These are phyloP conservation scores for Linnaemya vulpina DNA, from an alignment of 2,888 invertebrate species.

Conservation along the genomic window DNA sequence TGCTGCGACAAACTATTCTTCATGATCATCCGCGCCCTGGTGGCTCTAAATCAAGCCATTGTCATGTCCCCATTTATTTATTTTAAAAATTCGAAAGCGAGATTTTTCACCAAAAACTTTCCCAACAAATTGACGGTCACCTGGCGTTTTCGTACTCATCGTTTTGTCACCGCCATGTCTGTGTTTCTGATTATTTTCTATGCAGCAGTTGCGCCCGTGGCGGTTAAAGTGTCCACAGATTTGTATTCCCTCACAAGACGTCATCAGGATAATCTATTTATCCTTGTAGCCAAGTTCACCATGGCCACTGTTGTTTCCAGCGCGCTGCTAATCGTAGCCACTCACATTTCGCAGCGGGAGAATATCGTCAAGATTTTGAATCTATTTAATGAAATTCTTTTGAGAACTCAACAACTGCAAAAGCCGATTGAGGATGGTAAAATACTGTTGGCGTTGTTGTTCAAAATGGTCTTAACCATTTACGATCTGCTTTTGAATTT, in stretches of 20 bases:
- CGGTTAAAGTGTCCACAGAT: conserved; percentile 26
- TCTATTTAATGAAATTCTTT: conserved; percentile 32
- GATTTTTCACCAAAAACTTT: not conserved
- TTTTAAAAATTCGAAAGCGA: conserved; percentile 15
- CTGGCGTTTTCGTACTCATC: conserved; percentile 60
- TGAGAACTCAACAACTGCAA: conserved; percentile 33
- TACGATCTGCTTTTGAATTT: conserved; percentile 77
- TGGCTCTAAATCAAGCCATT: conserved; percentile 75
- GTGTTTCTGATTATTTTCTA: conserved; percentile 27
- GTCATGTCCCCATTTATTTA: conserved; percentile 75
- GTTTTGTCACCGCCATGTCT: conserved; percentile 35
- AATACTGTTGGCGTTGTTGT: conserved; percentile 73
- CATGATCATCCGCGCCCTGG: conserved; percentile 73
- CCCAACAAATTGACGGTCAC: not conserved
- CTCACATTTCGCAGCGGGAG: conserved; percentile 63
- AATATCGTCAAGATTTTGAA: conserved; percentile 59
- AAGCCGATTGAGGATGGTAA: conserved; percentile 68
- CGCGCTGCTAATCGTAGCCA: conserved; percentile 58
- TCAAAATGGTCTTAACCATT: conserved; percentile 75
- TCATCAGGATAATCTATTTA: conserved; percentile 56
- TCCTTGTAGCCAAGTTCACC: conserved; percentile 56
- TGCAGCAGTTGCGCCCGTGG: conserved; percentile 18
- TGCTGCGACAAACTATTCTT: conserved; percentile 73
- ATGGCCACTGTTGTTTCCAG: conserved; percentile 53
- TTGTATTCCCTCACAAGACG: conserved; percentile 34